These are phyloP conservation scores for Scomber colias DNA, from an alignment of 2,113 vertebrate genomes.

Conservation along the genomic window DNA sequence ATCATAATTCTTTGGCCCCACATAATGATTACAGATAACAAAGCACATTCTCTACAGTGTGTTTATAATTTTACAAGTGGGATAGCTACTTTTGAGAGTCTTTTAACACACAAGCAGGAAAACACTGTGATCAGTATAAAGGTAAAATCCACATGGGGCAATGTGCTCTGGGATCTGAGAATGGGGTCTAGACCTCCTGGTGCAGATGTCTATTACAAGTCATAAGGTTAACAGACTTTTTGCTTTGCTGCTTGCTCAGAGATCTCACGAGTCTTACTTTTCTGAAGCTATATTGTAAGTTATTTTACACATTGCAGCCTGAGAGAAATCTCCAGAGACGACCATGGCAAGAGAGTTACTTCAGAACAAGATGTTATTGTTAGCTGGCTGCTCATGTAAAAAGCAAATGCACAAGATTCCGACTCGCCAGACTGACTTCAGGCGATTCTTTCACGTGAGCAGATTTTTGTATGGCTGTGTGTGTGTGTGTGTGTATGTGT, in stretches of 20 bases:
- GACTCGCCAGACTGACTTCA: conserved; percentile 22
- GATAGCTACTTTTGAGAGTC: conserved; percentile 31
- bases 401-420: conserved; percentile 26
- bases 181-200: background rate
- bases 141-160: conserved; percentile 16
- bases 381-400: background rate
- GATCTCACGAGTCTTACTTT: conserved; percentile 2
- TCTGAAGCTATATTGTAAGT: background rate
- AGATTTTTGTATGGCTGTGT: background rate
- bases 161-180: background rate
- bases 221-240: conserved; percentile 21
- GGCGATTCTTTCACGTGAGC: conserved; percentile 14
- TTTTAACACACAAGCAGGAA: conserved; percentile 22
- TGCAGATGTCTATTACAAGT: conserved; percentile 3
- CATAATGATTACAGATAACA: conserved; percentile 66
- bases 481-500: background rate
- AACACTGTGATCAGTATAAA: conserved; percentile 38
- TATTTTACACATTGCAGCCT: background rate
- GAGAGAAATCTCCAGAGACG: background rate
- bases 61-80: conserved; percentile 54
- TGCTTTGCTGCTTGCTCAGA: background rate
- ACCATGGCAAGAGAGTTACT: background rate
- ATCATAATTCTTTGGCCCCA: conserved; percentile 59
- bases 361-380: conserved; percentile 26
- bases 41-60: conserved; percentile 37